These are phyloP conservation scores for Leucoraja erinaceus DNA, from an alignment of 2,113 vertebrate genomes.

Conservation along the genomic window DNA sequence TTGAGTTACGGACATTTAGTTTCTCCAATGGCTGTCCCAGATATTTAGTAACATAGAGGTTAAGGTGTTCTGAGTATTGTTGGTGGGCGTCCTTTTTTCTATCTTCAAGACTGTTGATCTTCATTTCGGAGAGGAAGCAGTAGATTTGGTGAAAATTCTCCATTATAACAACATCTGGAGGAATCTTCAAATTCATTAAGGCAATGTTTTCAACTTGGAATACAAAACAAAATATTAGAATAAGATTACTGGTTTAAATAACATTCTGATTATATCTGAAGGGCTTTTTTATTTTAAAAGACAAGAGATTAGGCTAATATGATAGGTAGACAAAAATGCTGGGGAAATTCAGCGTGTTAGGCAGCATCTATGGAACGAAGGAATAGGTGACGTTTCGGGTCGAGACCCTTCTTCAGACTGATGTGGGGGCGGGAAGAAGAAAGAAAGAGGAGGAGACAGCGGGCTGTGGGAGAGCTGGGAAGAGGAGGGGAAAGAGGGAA, in stretches of 20 bases:
- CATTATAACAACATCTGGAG: slow-evolving; percentile 48
- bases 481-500: no score
- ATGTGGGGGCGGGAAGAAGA: no score
- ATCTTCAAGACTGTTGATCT: slow-evolving; percentile 44
- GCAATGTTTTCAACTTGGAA: slow-evolving; percentile 40
- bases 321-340: neutral
- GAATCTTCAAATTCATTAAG: slow-evolving; percentile 45
- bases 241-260: neutral
- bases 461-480: no score
- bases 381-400: no score
- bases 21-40: slow-evolving; percentile 49
- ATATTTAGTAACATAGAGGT: slow-evolving; percentile 40
- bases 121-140: slow-evolving; percentile 44
- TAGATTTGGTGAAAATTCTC: slow-evolving; percentile 50
- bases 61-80: slow-evolving; percentile 41
- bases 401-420: no score
- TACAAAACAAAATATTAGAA: neutral
- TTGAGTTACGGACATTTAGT: slow-evolving; percentile 44
- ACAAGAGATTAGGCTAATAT: neutral
- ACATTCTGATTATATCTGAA: neutral
- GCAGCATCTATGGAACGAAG: no score
- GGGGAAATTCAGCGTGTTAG: no score
- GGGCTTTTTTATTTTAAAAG: neutral
- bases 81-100: slow-evolving; percentile 46
- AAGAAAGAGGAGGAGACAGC: no score